Percentiles rank a stretch among this genome's conserved stretches.
Evolutionary conservation across 2,888 invertebrate genomes (phyloP).

Genomic region (Gymnosoma rotundatum): DNA sequence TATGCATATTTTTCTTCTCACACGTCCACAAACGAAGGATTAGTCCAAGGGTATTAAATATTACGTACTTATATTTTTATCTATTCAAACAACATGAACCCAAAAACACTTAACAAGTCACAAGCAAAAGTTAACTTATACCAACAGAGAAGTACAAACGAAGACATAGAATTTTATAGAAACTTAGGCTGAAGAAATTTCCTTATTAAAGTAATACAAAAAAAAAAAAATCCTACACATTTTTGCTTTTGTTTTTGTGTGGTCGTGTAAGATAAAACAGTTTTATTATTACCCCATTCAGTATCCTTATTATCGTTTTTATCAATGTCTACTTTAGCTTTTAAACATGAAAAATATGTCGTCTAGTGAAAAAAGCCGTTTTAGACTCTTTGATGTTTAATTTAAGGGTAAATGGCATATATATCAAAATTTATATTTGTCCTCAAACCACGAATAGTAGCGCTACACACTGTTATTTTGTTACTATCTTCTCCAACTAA

Average conservation of each 20-base stretch:
- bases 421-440: no score
- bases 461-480: no score
- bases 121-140: conserved; percentile 53
- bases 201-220: neutral
- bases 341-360: neutral
- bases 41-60: conserved; percentile 31
- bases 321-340: no score
- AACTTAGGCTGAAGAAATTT: conserved; percentile 16
- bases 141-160: conserved; percentile 63
- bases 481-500: no score
- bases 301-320: neutral
- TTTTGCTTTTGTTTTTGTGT: neutral
- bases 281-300: neutral
- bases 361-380: no score
- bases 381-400: no score
- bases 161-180: neutral
- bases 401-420: no score
- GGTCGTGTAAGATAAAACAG: neutral
- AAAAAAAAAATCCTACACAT: conserved; percentile 11
- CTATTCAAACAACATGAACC: conserved; percentile 19
- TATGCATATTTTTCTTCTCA: neutral
- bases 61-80: conserved; percentile 22
- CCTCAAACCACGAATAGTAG: no score
- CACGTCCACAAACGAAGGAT: neutral
- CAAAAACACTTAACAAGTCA: conserved; percentile 64